Base-by-base conservation (phyloP, 2,888 invertebrate species). In the Cantharis flavilabris region DNA sequence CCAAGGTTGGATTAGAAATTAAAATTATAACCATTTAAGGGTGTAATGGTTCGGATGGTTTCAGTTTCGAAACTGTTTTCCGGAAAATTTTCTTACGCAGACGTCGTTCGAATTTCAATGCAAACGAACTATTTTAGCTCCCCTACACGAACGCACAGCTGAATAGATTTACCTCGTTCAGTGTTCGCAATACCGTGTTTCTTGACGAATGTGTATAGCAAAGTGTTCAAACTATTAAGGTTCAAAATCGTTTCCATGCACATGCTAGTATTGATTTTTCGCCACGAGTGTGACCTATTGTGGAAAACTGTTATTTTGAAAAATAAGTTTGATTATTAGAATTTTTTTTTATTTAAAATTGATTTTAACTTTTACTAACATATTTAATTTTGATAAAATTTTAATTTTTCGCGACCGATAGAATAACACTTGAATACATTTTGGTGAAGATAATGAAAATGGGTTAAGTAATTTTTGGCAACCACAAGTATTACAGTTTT, bases 171-270 rank as follows among this genome's bases (percentile, higher is more conserved):
- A 65, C 71, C 75, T 72, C 71, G 79, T 79, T 79, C 80, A 81
- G 80, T 81, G 74, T 72, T 76, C 80, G 63, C 64, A 73, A 70
- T 73, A 74, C 69, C 80, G 79, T 76, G 80, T 73, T 70, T 71
- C 65, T 74, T 74, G 76, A 73, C 77, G 77, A 80, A 79, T 79
- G 81, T 77, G 76, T 71, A 77, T 79, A 80, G 77, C 72, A 76
- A 75, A 73, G 28, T 70, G 77, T 65, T 74, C 26, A 79, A 77
- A 80, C 76, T 81, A 76, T 78, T 80, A 77, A 78, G 73, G 71
- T 71, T 72, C 70, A 79, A 76, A 79, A 70, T 79, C 76, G 76
- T 18, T 70, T 30, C 64, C 49, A 64, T 18, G 67, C 78, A 78
- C 78, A 76, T 76, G 78, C 75, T 74, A 28, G 67, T 78, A 78